Evolutionary conservation across 1,140 invertebrate species (phyloP).

Genomic region (Parapsyche elsis): DNA sequence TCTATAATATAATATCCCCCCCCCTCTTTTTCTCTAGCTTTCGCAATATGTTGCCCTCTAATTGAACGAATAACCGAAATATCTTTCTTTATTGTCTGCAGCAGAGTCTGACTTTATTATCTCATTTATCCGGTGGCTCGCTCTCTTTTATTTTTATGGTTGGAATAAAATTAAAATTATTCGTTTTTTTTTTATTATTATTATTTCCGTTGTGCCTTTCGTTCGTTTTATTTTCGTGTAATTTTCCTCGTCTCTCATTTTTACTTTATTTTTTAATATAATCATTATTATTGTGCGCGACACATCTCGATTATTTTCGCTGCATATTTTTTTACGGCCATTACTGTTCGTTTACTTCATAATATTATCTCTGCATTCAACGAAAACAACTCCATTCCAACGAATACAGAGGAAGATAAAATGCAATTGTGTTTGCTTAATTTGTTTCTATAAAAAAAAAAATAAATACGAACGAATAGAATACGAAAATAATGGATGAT

Average conservation of each 20-base stretch:
- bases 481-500: no score
- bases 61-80: conserved; percentile 18
- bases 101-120: conserved; percentile 15
- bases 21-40: not conserved
- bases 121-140: conserved; percentile 16
- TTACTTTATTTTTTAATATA: not conserved
- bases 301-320: not conserved
- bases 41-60: conserved; percentile 20
- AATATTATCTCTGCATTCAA: no score
- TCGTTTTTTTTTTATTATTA: conserved; percentile 6
- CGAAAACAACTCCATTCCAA: no score
- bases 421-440: no score
- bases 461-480: no score
- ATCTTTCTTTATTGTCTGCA: conserved; percentile 17
- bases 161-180: conserved; percentile 32
- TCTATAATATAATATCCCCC: not conserved
- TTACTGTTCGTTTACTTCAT: no score
- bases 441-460: no score
- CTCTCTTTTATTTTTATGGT: conserved; percentile 29
- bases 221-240: conserved; percentile 23
- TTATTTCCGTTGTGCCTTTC: not conserved
- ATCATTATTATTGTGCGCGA: conserved; percentile 2
- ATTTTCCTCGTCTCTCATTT: not conserved
- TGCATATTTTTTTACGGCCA: not conserved
- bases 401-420: no score